Evolutionary conservation across 1,140 invertebrate genomes (phyloP).

Genomic region (Papilio polytes): DNA sequence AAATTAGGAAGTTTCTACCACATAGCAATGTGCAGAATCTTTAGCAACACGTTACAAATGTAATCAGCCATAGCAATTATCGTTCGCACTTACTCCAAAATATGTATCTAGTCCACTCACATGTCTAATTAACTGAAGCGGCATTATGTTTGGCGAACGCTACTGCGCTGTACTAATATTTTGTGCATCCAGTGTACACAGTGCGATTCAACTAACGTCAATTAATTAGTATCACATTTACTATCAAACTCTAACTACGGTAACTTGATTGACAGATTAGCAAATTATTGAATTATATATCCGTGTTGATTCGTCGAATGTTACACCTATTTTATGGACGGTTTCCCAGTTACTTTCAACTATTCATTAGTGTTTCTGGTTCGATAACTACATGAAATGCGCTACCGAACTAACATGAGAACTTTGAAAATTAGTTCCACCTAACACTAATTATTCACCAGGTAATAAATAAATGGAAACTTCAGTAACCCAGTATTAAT

Average conservation of each 20-base stretch:
- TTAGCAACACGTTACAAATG: no score
- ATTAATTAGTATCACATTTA: slow-evolving; percentile 45
- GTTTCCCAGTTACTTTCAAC: no score
- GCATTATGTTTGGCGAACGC: slow-evolving; percentile 35
- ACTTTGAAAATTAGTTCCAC: no score
- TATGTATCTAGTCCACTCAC: slow-evolving; percentile 7
- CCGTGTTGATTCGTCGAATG: neutral
- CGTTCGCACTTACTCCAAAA: neutral
- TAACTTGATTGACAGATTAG: slow-evolving; percentile 20
- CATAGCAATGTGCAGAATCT: neutral
- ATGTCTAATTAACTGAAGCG: slow-evolving; percentile 33
- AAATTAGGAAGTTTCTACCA: no score
- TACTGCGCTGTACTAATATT: slow-evolving; percentile 28
- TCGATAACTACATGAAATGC: no score
- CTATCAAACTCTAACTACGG: slow-evolving; percentile 30
- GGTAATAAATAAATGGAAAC: no score
- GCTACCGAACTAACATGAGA: no score
- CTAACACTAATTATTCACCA: no score
- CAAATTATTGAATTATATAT: slow-evolving; percentile 29
- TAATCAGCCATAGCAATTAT: no score
- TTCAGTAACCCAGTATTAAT: no score
- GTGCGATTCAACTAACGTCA: slow-evolving; percentile 40
- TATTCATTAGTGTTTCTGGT: no score
- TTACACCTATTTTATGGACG: no score
- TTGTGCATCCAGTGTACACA: slow-evolving; percentile 2